A percentile compares a stretch with the other conserved stretches of the same genome.
These are phyloP conservation scores for Phyllostomus discolor DNA, from an alignment of 2,113 vertebrate species.

Conservation along the genomic window DNA sequence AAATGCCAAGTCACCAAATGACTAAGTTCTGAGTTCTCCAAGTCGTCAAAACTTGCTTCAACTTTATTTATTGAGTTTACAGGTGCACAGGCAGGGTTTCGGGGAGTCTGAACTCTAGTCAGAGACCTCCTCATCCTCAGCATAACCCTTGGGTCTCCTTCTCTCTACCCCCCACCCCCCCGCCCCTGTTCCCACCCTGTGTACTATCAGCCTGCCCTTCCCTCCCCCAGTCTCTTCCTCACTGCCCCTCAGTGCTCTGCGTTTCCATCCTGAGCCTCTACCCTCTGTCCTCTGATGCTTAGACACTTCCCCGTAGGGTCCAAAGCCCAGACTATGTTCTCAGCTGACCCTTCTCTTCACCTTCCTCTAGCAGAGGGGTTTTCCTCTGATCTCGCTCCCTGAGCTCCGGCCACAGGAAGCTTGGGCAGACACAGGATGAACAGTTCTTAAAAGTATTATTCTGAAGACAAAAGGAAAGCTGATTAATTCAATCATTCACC, in stretches of 20 bases:
- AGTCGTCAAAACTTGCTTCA: background rate
- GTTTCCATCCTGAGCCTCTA: background rate
- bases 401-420: background rate
- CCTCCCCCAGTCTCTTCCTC: background rate
- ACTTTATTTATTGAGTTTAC: background rate
- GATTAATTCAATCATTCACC: too few species aligned
- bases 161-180: rapidly evolving
- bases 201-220: background rate
- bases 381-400: background rate
- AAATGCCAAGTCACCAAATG: background rate
- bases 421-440: background rate
- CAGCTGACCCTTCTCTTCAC: background rate
- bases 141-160: background rate
- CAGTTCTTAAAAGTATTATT: background rate
- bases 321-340: background rate
- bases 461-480: background rate
- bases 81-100: too few species aligned
- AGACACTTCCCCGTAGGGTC: too few species aligned
- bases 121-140: background rate
- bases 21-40: constrained; percentile 32
- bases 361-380: background rate
- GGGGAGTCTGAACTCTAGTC: background rate
- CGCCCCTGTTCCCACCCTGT: background rate
- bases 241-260: background rate
- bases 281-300: background rate